phyloP scores from a whole-genome alignment of 2,888 invertebrate species.

The Coleophora deauratella region DNA sequence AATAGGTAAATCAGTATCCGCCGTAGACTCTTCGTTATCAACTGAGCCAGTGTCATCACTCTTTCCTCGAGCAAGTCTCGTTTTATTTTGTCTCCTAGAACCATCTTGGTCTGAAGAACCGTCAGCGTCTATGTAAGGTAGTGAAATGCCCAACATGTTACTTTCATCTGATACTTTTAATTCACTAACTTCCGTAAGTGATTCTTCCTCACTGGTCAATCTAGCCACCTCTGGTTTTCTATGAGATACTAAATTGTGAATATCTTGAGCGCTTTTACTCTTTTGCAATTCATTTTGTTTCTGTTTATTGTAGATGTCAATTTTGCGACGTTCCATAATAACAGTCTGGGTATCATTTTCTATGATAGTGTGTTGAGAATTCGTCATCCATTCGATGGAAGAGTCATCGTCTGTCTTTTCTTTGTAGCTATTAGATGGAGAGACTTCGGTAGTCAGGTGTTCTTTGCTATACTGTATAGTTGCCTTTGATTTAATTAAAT shows the following conservation, averaged over 20 bases:
- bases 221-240: constrained; percentile 64
- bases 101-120: constrained; percentile 66
- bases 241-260: constrained; percentile 46
- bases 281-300: constrained; percentile 61
- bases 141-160: constrained; percentile 59
- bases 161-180: constrained; percentile 71
- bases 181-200: constrained; percentile 78
- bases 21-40: constrained; percentile 81
- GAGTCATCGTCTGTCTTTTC: constrained; percentile 65
- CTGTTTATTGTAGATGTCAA: constrained; percentile 75
- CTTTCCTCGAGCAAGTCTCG: constrained; percentile 58
- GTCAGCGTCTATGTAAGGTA: constrained; percentile 70
- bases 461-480: neutral
- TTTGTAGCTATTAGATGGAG: constrained; percentile 54
- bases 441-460: constrained; percentile 16
- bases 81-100: constrained; percentile 37
- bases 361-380: constrained; percentile 56
- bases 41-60: constrained; percentile 81
- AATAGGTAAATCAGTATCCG: constrained; percentile 67
- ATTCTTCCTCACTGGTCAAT: constrained; percentile 79
- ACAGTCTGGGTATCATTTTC: constrained; percentile 76
- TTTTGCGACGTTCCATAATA: constrained; percentile 74
- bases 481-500: constrained; percentile 10
- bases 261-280: constrained; percentile 52
- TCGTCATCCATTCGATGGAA: constrained; percentile 64